phyloP scores from a whole-genome alignment of 1,140 invertebrate species.

The Bicyclus anynana region DNA sequence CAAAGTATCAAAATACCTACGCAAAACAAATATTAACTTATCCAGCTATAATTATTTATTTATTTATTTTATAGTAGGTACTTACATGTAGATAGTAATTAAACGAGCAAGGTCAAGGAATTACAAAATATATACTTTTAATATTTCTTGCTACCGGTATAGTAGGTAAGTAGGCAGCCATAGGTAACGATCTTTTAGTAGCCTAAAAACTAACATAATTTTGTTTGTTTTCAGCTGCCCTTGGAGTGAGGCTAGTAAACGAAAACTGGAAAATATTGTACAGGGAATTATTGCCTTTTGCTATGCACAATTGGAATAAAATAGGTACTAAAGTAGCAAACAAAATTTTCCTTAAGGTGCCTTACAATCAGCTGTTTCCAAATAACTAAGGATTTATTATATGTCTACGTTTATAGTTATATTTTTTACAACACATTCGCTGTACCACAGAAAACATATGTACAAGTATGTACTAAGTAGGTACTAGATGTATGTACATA shows the following conservation, averaged over 20 bases:
- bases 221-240: constrained; percentile 61
- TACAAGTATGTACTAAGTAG: no score
- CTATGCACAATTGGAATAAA: constrained; percentile 73
- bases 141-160: no score
- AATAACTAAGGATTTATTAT: not conserved
- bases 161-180: no score
- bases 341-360: constrained; percentile 68
- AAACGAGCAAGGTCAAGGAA: no score
- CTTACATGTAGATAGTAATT: no score
- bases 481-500: no score
- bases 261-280: constrained; percentile 80
- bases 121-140: no score
- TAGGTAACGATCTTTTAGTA: no score
- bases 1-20: not conserved
- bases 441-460: no score
- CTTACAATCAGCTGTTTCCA: constrained; percentile 64
- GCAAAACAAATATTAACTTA: not conserved
- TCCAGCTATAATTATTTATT: not conserved
- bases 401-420: not conserved
- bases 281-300: constrained; percentile 74
- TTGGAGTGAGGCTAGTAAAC: constrained; percentile 75
- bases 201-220: not conserved
- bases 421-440: no score
- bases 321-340: constrained; percentile 59
- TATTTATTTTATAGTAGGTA: no score